phyloP scores from a whole-genome alignment of 2,888 invertebrate genomes.

The Epistrophe eligans region DNA sequence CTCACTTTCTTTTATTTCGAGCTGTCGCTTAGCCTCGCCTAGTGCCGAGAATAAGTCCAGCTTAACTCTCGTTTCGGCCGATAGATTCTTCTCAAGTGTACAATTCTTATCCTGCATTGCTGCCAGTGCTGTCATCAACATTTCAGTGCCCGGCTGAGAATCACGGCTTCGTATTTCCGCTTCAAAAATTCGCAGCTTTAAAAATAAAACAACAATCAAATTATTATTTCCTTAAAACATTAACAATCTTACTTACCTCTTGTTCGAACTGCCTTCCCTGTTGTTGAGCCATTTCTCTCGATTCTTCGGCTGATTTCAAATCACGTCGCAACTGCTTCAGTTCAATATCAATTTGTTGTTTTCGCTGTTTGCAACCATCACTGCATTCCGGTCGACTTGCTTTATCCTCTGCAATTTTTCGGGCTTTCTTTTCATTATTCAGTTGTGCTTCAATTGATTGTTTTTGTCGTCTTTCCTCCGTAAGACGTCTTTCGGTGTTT shows the following conservation, averaged over 20 bases:
- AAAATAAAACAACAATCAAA: neutral
- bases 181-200: slow-evolving; percentile 83
- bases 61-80: slow-evolving; percentile 98
- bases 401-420: slow-evolving; percentile 85
- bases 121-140: slow-evolving; percentile 91
- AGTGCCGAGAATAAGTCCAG: slow-evolving; percentile 98
- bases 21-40: slow-evolving; percentile 96
- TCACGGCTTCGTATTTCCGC: slow-evolving; percentile 83
- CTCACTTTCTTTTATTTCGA: slow-evolving; percentile 94
- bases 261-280: slow-evolving; percentile 83
- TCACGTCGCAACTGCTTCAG: slow-evolving; percentile 88
- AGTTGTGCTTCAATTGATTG: slow-evolving; percentile 90
- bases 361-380: slow-evolving; percentile 87
- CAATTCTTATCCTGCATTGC: slow-evolving; percentile 95
- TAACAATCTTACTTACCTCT: slow-evolving; percentile 79
- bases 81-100: slow-evolving; percentile 96
- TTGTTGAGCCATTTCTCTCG: slow-evolving; percentile 84
- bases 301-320: slow-evolving; percentile 88
- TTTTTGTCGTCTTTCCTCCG: slow-evolving; percentile 92
- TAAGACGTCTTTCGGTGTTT: slow-evolving; percentile 91
- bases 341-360: slow-evolving; percentile 89
- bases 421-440: slow-evolving; percentile 89
- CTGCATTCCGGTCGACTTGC: slow-evolving; percentile 87
- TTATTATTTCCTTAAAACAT: neutral
- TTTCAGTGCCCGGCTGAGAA: slow-evolving; percentile 87